Evolutionary conservation across 2,797 vertebrate genomes (phyloP).

Genomic region (Avahi laniger): DNA sequence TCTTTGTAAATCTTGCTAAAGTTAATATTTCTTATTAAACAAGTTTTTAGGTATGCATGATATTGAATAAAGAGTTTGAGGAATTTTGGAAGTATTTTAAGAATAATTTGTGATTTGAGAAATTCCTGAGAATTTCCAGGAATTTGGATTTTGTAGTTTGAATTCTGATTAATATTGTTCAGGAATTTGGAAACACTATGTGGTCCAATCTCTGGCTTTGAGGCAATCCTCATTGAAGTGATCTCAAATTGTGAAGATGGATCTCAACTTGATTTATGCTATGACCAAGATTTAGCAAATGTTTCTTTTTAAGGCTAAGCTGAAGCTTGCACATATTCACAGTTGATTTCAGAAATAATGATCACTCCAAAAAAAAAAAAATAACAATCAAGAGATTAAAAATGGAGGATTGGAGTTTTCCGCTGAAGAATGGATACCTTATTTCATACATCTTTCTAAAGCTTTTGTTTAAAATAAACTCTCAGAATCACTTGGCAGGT

Average conservation of each 20-base stretch:
- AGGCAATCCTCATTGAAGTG: not conserved
- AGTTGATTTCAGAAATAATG: not conserved
- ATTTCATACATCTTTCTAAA: not conserved
- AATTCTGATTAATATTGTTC: not conserved
- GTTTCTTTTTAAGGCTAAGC: constrained; percentile 9
- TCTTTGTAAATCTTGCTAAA: not conserved
- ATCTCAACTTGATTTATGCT: not conserved
- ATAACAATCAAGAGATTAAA: not conserved
- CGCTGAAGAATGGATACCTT: not conserved
- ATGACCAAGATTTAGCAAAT: not conserved
- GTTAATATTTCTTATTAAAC: not conserved
- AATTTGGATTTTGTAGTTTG: not conserved
- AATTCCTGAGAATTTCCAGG: constrained; percentile 11
- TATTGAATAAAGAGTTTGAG: not conserved
- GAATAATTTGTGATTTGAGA: not conserved
- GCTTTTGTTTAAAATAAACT: constrained; percentile 17
- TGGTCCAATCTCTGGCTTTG: not conserved
- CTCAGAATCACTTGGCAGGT: not conserved
- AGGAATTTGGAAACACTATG: not conserved
- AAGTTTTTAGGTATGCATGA: not conserved
- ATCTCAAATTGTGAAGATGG: not conserved
- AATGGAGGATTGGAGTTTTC: not conserved
- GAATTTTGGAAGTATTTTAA: constrained; percentile 17
- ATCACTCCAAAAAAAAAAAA: not conserved
- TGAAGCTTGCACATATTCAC: not conserved